Evolutionary conservation across 2,888 invertebrate genomes (phyloP).

Genomic region (Agriopis aurantiaria): DNA sequence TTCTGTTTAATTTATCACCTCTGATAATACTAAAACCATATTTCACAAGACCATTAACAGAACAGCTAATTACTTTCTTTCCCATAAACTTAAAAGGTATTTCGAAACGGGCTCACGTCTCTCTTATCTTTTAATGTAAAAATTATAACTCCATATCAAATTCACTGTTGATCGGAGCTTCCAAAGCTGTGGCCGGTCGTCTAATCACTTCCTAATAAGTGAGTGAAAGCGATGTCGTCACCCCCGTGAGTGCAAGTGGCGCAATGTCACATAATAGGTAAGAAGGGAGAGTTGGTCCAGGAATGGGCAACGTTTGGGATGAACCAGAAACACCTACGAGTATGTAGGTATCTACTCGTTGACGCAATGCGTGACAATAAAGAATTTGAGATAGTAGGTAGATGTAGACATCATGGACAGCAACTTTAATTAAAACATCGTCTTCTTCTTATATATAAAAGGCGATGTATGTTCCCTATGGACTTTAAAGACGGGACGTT

Average conservation of each 20-base stretch:
- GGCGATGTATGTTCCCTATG: too few relatives aligned
- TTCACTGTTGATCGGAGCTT: conserved; percentile 30
- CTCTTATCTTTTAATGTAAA: conserved; percentile 44
- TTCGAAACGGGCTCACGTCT: conserved; percentile 19
- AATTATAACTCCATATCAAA: conserved; percentile 34
- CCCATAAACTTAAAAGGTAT: conserved; percentile 27
- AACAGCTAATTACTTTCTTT: conserved; percentile 22
- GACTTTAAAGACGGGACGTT: too few relatives aligned
- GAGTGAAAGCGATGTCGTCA: conserved; percentile 62
- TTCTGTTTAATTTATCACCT: background rate
- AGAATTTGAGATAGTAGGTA: too few relatives aligned
- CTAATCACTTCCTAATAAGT: conserved; percentile 66
- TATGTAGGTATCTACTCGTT: background rate
- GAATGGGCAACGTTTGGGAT: conserved; percentile 15
- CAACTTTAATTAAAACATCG: too few relatives aligned
- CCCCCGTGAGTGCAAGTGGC: conserved; percentile 44
- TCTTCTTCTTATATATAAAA: too few relatives aligned
- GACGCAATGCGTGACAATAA: background rate
- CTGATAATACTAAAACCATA: conserved; percentile 20
- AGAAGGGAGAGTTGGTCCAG: conserved; percentile 20
- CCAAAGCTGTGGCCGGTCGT: conserved; percentile 35
- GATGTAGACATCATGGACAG: too few relatives aligned
- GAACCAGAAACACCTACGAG: background rate
- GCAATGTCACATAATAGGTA: conserved; percentile 48
- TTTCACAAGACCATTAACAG: conserved; percentile 30